A percentile compares a stretch with the other conserved stretches of the same genome.
Evolutionary conservation across 2,797 vertebrate species (phyloP).

Genomic region (Poecilia picta): DNA sequence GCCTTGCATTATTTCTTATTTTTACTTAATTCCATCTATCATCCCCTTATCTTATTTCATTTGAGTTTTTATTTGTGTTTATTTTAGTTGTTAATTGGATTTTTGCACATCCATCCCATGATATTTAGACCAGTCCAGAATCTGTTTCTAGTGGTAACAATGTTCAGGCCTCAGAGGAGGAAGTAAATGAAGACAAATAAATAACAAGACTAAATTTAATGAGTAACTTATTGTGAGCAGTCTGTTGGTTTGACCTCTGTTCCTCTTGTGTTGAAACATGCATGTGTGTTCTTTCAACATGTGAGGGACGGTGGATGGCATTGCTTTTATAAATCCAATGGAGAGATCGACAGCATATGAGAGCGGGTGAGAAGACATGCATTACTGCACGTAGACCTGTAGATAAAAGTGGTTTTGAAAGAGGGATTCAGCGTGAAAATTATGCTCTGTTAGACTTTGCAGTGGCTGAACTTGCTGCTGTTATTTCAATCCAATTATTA

Average conservation of each 20-base stretch:
- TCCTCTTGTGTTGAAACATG: constrained; percentile 18
- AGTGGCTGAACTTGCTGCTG: constrained; percentile 29
- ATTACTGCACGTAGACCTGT: neutral
- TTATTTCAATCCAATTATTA: constrained; percentile 19
- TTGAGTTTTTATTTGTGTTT: neutral
- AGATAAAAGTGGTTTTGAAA: neutral
- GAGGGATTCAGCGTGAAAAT: neutral
- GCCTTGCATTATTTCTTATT: neutral
- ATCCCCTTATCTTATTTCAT: neutral
- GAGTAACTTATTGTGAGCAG: constrained; percentile 27
- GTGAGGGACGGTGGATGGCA: neutral
- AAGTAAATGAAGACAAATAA: constrained; percentile 16
- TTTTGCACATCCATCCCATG: neutral
- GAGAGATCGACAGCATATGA: neutral
- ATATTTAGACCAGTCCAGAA: neutral
- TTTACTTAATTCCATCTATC: neutral
- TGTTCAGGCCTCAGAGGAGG: constrained; percentile 19
- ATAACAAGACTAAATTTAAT: constrained; percentile 36
- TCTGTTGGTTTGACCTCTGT: constrained; percentile 32
- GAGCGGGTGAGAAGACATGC: neutral
- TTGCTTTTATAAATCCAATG: constrained; percentile 3
- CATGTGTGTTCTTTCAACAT: neutral
- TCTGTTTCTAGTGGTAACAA: constrained; percentile 15
- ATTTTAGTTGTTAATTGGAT: neutral
- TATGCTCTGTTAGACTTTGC: constrained; percentile 3